Evolutionary conservation across 2,797 vertebrate species (phyloP).

Genomic region (Xenopus petersii): DNA sequence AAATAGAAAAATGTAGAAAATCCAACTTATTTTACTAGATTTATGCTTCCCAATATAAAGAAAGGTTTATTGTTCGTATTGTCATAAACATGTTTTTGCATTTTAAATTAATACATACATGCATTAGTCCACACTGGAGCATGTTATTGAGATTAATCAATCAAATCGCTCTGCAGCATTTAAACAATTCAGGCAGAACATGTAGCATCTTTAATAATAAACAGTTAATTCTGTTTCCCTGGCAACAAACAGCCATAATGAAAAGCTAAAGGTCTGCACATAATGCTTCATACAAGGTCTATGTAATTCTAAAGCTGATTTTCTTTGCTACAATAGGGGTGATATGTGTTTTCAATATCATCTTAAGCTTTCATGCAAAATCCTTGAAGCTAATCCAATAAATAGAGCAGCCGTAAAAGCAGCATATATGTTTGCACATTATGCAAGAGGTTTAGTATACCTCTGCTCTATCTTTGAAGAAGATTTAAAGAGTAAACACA

Average conservation of each 20-base stretch:
- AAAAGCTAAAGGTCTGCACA: slow-evolving; percentile 74
- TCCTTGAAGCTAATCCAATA: slow-evolving; percentile 66
- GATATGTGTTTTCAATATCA: slow-evolving; percentile 69
- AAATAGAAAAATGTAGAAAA: no score
- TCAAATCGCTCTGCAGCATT: no score
- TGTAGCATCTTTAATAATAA: slow-evolving; percentile 42
- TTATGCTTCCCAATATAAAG: no score
- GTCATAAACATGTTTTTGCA: no score
- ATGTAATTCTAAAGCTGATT: slow-evolving; percentile 76
- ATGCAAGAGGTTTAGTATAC: slow-evolving; percentile 61
- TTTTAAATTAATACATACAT: no score
- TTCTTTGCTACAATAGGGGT: slow-evolving; percentile 68
- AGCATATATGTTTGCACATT: slow-evolving; percentile 55
- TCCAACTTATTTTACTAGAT: no score
- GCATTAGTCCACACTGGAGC: no score
- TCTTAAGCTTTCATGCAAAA: slow-evolving; percentile 67
- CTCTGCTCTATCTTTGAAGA: slow-evolving; percentile 38
- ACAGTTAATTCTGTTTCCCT: slow-evolving; percentile 84
- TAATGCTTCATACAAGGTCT: slow-evolving; percentile 76
- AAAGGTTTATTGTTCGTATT: no score
- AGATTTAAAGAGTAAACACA: slow-evolving; percentile 50
- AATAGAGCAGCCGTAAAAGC: slow-evolving; percentile 59
- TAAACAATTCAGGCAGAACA: no score
- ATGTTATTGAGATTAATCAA: no score
- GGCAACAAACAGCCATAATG: slow-evolving; percentile 75